phyloP scores from a whole-genome alignment of 2,888 invertebrate species.

The Julus scandinavius region DNA sequence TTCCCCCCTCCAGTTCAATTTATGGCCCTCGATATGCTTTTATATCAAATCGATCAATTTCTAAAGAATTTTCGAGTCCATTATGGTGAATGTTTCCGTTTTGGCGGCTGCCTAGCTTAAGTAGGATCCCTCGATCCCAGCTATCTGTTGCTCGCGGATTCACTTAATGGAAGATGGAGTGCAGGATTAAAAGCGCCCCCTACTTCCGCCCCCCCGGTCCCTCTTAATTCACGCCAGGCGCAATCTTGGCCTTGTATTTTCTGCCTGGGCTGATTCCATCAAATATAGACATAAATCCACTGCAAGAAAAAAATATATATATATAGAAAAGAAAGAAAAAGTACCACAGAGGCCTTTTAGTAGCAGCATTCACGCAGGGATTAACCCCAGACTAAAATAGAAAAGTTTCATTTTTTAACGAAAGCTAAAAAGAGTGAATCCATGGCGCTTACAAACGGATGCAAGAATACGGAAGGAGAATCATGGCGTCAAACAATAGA shows the following conservation, averaged over 20 bases:
- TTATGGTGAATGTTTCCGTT: constrained; percentile 11
- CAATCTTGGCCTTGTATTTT: not conserved
- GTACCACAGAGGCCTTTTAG: not conserved
- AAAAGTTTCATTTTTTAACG: not conserved
- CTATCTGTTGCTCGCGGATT: constrained; percentile 11
- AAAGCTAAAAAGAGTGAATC: not conserved
- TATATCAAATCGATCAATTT: constrained; percentile 18
- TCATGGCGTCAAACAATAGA: too few species aligned
- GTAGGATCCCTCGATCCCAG: constrained; percentile 1
- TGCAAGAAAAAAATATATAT: not conserved
- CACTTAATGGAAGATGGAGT: constrained; percentile 18
- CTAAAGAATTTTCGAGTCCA: constrained; percentile 18
- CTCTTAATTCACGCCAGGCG: constrained; percentile 3
- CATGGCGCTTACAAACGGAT: not conserved
- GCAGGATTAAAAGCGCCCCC: constrained; percentile 11
- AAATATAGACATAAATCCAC: constrained; percentile 3
- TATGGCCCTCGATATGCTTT: constrained; percentile 11
- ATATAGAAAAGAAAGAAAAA: not conserved
- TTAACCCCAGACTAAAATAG: not conserved
- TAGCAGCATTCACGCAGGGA: not conserved
- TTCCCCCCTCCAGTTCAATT: not conserved
- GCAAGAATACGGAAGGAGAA: not conserved
- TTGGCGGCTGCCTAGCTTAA: constrained; percentile 18
- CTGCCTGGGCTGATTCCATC: constrained; percentile 2
- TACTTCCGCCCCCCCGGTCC: not conserved